A percentile compares a stretch with the other conserved stretches of the same genome.
Conservation (phyloP, 1,140 invertebrate species). For the Anthonomus grandis region DNA sequence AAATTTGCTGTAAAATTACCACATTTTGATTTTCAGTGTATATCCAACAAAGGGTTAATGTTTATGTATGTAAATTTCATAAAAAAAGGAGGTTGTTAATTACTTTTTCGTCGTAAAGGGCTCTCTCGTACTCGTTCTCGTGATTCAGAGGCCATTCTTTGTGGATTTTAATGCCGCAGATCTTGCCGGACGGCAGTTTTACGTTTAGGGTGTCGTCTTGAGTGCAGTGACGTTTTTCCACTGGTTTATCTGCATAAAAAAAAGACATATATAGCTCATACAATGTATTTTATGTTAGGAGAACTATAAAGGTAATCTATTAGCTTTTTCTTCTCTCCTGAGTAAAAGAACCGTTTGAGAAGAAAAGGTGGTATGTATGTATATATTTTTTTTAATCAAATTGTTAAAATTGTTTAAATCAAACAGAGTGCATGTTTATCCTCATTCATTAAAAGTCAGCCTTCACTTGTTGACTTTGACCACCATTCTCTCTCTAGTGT, state of each 20-base stretch:
- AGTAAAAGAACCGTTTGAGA: no score
- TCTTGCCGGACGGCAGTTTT: slow-evolving; percentile 29
- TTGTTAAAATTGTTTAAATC: no score
- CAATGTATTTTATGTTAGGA: background rate
- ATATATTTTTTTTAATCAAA: no score
- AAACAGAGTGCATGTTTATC: no score
- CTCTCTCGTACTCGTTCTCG: slow-evolving; percentile 36
- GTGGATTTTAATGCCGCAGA: slow-evolving; percentile 33
- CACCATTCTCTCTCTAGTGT: no score
- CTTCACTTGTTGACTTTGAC: no score
- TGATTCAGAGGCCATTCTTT: slow-evolving; percentile 31
- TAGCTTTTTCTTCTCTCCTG: no score
- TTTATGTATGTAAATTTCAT: background rate
- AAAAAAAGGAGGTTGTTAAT: background rate
- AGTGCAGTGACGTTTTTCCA: slow-evolving; percentile 26
- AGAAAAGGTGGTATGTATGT: no score
- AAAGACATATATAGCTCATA: slow-evolving; percentile 2
- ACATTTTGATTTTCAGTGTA: no score
- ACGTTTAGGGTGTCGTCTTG: slow-evolving; percentile 34
- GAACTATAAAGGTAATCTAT: background rate
- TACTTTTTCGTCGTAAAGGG: slow-evolving; percentile 34
- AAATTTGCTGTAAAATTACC: no score
- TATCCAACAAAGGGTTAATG: background rate
- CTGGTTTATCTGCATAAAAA: slow-evolving; percentile 30
- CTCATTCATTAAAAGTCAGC: no score